Evolutionary conservation across 2,888 invertebrate species (phyloP).

Genomic region (Drosophila paramelanica): DNA sequence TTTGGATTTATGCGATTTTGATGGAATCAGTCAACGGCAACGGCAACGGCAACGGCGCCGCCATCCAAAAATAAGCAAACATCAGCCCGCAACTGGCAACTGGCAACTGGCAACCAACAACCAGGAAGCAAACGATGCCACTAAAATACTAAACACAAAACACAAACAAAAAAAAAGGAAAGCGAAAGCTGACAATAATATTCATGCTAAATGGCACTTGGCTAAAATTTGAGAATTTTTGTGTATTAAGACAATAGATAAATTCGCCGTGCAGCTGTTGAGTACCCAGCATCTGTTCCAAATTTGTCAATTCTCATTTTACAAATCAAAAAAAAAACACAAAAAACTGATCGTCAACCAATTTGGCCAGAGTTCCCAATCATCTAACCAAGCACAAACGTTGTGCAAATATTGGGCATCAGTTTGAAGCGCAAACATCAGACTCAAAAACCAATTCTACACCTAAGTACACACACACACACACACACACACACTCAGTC

Average conservation of each 20-base stretch:
- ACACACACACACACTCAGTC: conserved; percentile 12
- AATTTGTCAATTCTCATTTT: conserved; percentile 74
- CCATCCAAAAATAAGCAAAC: conserved; percentile 40
- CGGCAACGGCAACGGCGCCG: conserved; percentile 40
- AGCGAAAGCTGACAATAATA: neutral
- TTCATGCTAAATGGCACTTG: conserved; percentile 22
- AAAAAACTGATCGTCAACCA: conserved; percentile 33
- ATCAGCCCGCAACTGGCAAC: conserved; percentile 1
- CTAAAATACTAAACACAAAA: neutral
- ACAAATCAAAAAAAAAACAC: conserved; percentile 10
- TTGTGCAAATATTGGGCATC: conserved; percentile 39
- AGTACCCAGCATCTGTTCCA: conserved; percentile 43
- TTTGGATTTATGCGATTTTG: conserved; percentile 79
- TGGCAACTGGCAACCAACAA: conserved; percentile 12
- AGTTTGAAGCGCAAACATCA: conserved; percentile 35
- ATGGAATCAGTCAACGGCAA: conserved; percentile 68
- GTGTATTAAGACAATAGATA: conserved; percentile 56
- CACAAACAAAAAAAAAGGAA: no score
- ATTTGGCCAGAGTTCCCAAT: conserved; percentile 37
- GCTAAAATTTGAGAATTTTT: conserved; percentile 1
- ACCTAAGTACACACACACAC: conserved; percentile 31
- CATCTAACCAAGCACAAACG: conserved; percentile 33
- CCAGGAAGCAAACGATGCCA: conserved; percentile 40
- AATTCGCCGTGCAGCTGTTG: conserved; percentile 64
- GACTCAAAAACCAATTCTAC: conserved; percentile 8